Evolutionary conservation across 2,888 invertebrate genomes (phyloP).

Genomic region (Cheilosia grossa): DNA sequence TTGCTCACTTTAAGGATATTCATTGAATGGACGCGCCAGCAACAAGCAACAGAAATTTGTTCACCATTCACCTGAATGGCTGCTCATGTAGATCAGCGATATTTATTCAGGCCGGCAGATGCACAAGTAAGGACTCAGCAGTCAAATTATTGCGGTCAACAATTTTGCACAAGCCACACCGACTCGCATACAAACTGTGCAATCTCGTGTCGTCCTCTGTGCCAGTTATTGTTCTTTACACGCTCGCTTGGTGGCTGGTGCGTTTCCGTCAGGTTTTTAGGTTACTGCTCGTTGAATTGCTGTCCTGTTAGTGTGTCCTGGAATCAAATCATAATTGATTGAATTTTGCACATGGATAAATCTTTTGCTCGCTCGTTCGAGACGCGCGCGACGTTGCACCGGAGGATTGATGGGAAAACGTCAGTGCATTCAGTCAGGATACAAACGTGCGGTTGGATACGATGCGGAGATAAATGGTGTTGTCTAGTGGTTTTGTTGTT

Average conservation of each 20-base stretch:
- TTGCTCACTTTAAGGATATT: constrained; percentile 65
- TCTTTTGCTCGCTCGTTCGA: constrained; percentile 49
- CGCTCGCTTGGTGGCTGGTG: background rate
- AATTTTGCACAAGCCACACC: constrained; percentile 37
- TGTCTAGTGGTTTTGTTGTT: constrained; percentile 48
- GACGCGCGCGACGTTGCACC: constrained; percentile 13
- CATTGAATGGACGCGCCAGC: constrained; percentile 3
- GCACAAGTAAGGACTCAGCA: constrained; percentile 52
- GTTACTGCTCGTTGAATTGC: constrained; percentile 56
- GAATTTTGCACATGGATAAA: constrained; percentile 74
- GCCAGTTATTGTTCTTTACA: constrained; percentile 60
- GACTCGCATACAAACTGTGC: too few relatives aligned
- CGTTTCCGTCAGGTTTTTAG: constrained; percentile 51
- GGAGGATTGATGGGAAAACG: constrained; percentile 68
- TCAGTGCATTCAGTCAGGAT: constrained; percentile 71
- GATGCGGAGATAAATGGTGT: constrained; percentile 70
- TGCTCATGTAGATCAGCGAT: constrained; percentile 43
- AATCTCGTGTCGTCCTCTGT: constrained; percentile 11
- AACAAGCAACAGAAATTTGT: constrained; percentile 8
- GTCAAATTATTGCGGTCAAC: constrained; percentile 73
- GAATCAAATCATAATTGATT: constrained; percentile 75
- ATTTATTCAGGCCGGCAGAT: constrained; percentile 62
- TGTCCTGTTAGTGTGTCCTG: constrained; percentile 61
- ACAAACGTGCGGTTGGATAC: constrained; percentile 70
- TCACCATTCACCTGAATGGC: constrained; percentile 12